Percentiles rank a stretch among this genome's conserved stretches.
These are phyloP conservation scores for Panthera leo DNA, from an alignment of 2,113 vertebrate genomes.

Conservation along the genomic window DNA sequence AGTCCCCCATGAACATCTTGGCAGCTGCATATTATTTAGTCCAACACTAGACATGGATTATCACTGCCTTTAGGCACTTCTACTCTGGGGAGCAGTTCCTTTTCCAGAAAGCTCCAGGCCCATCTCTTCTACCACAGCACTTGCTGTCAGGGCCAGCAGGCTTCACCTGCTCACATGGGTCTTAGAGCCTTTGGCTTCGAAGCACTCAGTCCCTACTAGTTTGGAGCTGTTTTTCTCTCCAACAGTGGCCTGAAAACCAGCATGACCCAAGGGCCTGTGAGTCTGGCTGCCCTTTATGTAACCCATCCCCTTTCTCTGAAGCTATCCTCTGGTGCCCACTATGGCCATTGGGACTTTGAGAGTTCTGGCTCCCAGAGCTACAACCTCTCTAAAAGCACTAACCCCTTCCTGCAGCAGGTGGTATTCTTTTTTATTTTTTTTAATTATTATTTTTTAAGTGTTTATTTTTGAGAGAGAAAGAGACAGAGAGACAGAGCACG, in stretches of 20 bases:
- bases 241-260: background rate
- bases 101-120: background rate
- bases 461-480: too few species aligned
- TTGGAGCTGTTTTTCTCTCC: background rate
- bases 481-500: too few species aligned
- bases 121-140: background rate
- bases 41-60: rapidly evolving
- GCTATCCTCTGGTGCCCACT: background rate
- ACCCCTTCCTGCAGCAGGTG: background rate
- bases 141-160: background rate
- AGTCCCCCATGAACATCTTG: background rate
- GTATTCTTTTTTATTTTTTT: background rate
- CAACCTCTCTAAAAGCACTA: background rate
- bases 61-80: background rate
- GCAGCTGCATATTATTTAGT: background rate
- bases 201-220: background rate
- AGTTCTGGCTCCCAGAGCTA: background rate
- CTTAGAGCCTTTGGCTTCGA: background rate
- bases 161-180: rapidly evolving
- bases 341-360: background rate
- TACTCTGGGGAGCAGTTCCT: background rate
- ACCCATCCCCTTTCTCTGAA: background rate
- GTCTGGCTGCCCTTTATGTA: background rate
- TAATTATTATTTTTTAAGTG: background rate
- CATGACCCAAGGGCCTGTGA: rapidly evolving